Evolutionary conservation across 1,140 invertebrate species (phyloP).

Genomic region (Ceratina australensis): DNA sequence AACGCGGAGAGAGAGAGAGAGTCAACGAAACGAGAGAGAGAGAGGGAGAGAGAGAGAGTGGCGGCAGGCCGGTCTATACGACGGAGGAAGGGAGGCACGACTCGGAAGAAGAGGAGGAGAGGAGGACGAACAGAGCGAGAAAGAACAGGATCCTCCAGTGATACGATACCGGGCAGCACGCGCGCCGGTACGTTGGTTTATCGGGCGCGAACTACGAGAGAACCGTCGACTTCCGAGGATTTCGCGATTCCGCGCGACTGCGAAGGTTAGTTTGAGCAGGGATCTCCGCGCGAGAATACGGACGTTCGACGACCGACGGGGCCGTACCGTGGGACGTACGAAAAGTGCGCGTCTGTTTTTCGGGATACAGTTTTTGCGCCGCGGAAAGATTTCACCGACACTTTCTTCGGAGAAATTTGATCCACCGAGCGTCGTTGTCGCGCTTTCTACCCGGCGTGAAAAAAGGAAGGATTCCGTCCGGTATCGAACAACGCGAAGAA

Average conservation of each 20-base stretch:
- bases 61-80: constrained; percentile 3
- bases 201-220: constrained; percentile 42
- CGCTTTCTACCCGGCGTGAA: constrained; percentile 19
- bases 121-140: constrained; percentile 50
- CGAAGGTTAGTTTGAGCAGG: no score
- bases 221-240: constrained; percentile 33
- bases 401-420: constrained; percentile 25
- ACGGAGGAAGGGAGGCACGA: constrained; percentile 34
- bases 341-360: no score
- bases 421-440: constrained; percentile 3
- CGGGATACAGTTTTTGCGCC: not conserved
- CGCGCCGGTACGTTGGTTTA: constrained; percentile 58
- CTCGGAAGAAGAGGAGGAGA: constrained; percentile 46
- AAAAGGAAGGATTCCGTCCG: not conserved
- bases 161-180: constrained; percentile 58
- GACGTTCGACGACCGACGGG: no score
- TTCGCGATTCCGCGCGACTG: constrained; percentile 22
- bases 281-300: not conserved
- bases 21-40: constrained; percentile 30
- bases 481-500: not conserved
- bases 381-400: constrained; percentile 16
- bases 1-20: constrained; percentile 16
- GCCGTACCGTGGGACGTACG: no score
- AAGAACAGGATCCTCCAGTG: constrained; percentile 55
- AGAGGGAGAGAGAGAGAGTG: constrained; percentile 34